These are phyloP conservation scores for Himalopsyche anomala DNA, from an alignment of 2,888 invertebrate species.

Conservation along the genomic window DNA sequence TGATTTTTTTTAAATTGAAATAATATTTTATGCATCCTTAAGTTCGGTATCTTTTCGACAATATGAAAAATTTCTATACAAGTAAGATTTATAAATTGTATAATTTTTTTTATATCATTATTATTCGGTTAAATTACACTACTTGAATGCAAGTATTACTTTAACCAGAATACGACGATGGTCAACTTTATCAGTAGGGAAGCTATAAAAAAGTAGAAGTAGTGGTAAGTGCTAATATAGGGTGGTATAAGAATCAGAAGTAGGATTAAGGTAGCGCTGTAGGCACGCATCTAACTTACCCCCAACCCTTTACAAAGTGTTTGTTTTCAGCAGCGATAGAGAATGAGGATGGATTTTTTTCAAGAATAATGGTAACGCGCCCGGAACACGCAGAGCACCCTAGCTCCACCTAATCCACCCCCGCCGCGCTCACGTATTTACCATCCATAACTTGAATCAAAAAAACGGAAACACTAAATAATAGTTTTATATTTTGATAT, in stretches of 20 bases:
- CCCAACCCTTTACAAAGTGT: slow-evolving; percentile 17
- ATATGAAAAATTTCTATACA: no score
- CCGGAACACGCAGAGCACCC: slow-evolving; percentile 11
- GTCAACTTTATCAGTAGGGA: no score
- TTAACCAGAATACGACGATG: no score
- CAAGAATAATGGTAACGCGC: slow-evolving; percentile 13
- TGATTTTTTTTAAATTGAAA: no score
- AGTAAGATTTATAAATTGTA: no score
- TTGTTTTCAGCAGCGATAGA: slow-evolving; percentile 27
- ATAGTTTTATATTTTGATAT: background rate
- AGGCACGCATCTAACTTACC: slow-evolving; percentile 26
- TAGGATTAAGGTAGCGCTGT: background rate
- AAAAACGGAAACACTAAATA: background rate
- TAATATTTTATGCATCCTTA: no score
- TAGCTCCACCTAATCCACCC: background rate
- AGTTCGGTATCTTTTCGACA: no score
- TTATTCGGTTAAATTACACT: no score
- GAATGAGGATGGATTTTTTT: slow-evolving; percentile 32
- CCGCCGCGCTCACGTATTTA: background rate
- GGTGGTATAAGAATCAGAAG: slow-evolving; percentile 17
- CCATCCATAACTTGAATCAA: background rate
- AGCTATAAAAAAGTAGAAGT: no score
- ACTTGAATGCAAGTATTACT: no score
- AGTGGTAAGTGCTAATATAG: slow-evolving; percentile 7
- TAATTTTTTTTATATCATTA: no score